phyloP scores from a whole-genome alignment of 2,113 vertebrate species.

The Theristicus caerulescens region DNA sequence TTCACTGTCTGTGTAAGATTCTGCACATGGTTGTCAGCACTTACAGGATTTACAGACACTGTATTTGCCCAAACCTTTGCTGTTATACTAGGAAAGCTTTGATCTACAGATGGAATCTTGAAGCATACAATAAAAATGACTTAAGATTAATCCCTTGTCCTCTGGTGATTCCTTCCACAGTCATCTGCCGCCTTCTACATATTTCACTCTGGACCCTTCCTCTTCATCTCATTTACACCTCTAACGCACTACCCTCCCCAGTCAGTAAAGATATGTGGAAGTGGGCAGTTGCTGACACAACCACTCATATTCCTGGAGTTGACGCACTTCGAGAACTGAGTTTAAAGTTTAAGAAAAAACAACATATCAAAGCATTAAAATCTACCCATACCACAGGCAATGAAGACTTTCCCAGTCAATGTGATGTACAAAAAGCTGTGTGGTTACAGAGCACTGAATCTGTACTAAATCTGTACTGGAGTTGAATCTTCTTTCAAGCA shows the following conservation, averaged over 20 bases:
- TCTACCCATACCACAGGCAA: neutral
- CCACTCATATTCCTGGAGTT: neutral
- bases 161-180: neutral
- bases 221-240: neutral
- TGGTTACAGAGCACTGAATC: neutral
- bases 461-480: neutral
- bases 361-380: neutral
- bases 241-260: fast-evolving
- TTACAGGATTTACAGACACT: neutral
- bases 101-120: neutral
- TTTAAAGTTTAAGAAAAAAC: neutral
- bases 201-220: too few relatives aligned
- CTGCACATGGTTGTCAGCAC: neutral
- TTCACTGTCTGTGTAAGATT: neutral
- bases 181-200: neutral
- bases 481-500: neutral
- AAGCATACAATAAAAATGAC: neutral
- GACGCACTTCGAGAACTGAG: neutral
- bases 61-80: neutral
- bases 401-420: neutral
- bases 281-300: neutral
- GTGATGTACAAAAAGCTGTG: neutral
- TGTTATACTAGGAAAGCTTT: neutral
- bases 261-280: neutral
- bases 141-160: neutral